A percentile compares a stretch with the other conserved stretches of the same genome.
phyloP scores from a whole-genome alignment of 2,888 invertebrate genomes.

The Drosophila neutralis region DNA sequence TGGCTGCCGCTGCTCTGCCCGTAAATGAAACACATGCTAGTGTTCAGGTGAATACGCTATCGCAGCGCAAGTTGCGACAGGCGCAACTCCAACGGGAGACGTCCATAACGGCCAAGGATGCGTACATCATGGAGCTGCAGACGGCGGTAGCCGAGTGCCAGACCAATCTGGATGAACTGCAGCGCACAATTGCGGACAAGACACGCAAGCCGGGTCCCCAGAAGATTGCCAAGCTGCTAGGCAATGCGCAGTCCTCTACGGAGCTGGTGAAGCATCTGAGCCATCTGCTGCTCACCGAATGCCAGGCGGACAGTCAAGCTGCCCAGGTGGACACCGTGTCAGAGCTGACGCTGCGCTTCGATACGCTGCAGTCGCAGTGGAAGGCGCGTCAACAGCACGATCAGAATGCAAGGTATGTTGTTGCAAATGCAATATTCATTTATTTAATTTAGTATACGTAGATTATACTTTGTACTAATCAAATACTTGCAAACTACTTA shows the following conservation, averaged over 20 bases:
- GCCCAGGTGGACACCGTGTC: conserved; percentile 89
- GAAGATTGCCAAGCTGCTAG: conserved; percentile 90
- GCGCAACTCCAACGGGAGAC: conserved; percentile 87
- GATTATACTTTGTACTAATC: conserved; percentile 22
- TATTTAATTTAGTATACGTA: background rate
- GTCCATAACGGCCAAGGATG: conserved; percentile 92
- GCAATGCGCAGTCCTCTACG: conserved; percentile 91
- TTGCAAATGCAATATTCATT: background rate
- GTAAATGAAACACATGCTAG: conserved; percentile 87
- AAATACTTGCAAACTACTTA: conserved; percentile 45
- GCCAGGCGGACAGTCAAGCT: conserved; percentile 88
- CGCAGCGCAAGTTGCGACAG: conserved; percentile 84
- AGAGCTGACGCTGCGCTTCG: conserved; percentile 88
- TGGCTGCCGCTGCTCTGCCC: conserved; percentile 86
- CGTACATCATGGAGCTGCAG: conserved; percentile 91
- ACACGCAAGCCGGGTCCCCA: conserved; percentile 88
- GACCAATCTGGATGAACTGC: conserved; percentile 88
- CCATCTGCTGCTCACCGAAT: conserved; percentile 90
- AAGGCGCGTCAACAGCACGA: conserved; percentile 91
- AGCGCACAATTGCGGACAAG: conserved; percentile 87
- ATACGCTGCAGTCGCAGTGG: conserved; percentile 89
- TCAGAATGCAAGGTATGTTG: conserved; percentile 90
- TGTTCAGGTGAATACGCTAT: conserved; percentile 93
- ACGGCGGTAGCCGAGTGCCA: conserved; percentile 90
- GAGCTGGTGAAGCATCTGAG: conserved; percentile 93